These are phyloP conservation scores for Coronaproctus castanopsis DNA, from an alignment of 2,888 invertebrate genomes.

Conservation along the genomic window DNA sequence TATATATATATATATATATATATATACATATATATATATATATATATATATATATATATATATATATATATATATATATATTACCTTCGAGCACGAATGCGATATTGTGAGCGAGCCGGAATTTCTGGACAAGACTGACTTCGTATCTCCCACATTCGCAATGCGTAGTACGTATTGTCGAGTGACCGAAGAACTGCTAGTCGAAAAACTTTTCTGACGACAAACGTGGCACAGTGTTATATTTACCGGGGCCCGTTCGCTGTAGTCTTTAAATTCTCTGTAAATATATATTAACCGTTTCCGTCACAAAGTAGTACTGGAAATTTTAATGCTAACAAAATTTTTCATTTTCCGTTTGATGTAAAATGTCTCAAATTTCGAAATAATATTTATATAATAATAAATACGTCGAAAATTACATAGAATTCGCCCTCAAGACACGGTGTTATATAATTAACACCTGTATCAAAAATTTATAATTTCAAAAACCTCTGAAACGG, in stretches of 20 bases:
- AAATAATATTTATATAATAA: too few species aligned
- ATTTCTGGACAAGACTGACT: conserved; percentile 42
- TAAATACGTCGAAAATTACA: too few species aligned
- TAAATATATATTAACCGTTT: background rate
- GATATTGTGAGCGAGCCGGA: conserved; percentile 20
- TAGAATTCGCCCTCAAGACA: too few species aligned
- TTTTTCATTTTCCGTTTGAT: too few species aligned
- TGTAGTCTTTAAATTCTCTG: conserved; percentile 46
- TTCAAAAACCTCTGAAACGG: too few species aligned
- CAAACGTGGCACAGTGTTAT: conserved; percentile 53
- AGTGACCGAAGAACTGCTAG: conserved; percentile 22
- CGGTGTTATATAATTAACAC: too few species aligned
- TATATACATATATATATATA: too few species aligned
- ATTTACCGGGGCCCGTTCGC: conserved; percentile 50
- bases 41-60: too few species aligned
- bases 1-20: too few species aligned
- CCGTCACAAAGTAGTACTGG: background rate
- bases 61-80: background rate
- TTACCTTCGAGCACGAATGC: conserved; percentile 20
- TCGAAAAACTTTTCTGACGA: conserved; percentile 29
- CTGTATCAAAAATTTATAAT: too few species aligned
- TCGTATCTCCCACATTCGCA: conserved; percentile 54
- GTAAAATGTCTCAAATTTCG: too few species aligned
- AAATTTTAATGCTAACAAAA: background rate
- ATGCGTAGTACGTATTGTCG: conserved; percentile 46